Percentiles rank a stretch among this genome's conserved stretches.
phyloP scores from a whole-genome alignment of 1,140 invertebrate species.

The Gonioctena quinquepunctata region DNA sequence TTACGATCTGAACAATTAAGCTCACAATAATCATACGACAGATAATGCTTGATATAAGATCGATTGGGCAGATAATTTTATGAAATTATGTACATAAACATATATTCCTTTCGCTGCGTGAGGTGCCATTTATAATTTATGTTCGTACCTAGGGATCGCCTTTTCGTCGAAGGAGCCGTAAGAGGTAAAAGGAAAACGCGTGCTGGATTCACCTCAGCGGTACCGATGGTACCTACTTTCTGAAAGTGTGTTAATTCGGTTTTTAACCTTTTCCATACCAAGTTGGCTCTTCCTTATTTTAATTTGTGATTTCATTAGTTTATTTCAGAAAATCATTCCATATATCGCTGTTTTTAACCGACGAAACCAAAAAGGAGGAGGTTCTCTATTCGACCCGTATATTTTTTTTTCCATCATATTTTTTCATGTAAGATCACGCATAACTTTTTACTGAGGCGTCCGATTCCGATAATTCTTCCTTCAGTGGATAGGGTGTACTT shows the following conservation, averaged over 20 bases:
- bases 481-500: no score
- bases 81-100: constrained; percentile 13
- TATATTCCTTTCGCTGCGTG: constrained; percentile 1
- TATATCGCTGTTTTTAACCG: no score
- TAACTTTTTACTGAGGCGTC: no score
- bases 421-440: no score
- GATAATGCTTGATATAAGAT: constrained; percentile 11
- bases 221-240: background rate
- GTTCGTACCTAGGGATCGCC: background rate
- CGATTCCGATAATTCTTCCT: no score
- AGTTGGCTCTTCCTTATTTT: background rate
- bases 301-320: no score
- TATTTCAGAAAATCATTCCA: no score
- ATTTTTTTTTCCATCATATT: no score
- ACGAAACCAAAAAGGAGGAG: no score
- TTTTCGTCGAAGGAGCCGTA: background rate
- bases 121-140: constrained; percentile 3
- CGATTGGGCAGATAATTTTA: constrained; percentile 6
- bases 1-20: constrained; percentile 1
- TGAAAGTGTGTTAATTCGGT: background rate
- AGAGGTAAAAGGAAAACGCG: background rate
- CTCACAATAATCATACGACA: constrained; percentile 4
- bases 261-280: background rate
- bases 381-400: no score
- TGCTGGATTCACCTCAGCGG: background rate